Percentiles rank a stretch among this genome's conserved stretches.
Evolutionary conservation across 2,113 vertebrate species (phyloP).

Genomic region (Aegypius monachus): DNA sequence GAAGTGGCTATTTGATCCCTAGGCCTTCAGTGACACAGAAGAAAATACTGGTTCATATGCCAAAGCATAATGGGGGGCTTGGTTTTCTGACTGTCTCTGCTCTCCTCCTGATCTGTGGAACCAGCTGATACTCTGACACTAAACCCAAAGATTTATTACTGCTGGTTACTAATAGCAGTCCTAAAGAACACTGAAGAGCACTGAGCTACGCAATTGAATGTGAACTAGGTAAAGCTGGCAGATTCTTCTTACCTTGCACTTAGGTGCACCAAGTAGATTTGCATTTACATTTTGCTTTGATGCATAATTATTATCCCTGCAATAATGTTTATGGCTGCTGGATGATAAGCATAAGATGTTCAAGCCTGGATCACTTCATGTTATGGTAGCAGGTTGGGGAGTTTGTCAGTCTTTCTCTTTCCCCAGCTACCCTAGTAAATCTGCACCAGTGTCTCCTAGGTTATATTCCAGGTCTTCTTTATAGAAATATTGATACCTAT

Average conservation of each 20-base stretch:
- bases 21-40: neutral
- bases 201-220: neutral
- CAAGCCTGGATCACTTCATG: neutral
- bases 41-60: conserved; percentile 7
- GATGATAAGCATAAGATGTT: neutral
- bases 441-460: neutral
- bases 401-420: neutral
- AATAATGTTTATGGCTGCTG: neutral
- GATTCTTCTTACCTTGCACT: neutral
- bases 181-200: neutral
- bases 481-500: neutral
- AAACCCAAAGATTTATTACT: conserved; percentile 19
- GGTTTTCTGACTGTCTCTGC: neutral
- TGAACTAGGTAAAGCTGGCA: neutral
- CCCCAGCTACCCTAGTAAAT: neutral
- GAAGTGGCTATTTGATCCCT: conserved; percentile 30
- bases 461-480: neutral
- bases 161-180: neutral
- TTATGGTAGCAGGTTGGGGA: neutral
- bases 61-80: conserved; percentile 20
- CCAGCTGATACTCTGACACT: neutral
- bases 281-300: neutral
- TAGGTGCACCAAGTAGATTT: neutral
- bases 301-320: neutral
- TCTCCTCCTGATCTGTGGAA: neutral